Conservation (phyloP, 2,888 invertebrate genomes). For the Laspeyria flexula region DNA sequence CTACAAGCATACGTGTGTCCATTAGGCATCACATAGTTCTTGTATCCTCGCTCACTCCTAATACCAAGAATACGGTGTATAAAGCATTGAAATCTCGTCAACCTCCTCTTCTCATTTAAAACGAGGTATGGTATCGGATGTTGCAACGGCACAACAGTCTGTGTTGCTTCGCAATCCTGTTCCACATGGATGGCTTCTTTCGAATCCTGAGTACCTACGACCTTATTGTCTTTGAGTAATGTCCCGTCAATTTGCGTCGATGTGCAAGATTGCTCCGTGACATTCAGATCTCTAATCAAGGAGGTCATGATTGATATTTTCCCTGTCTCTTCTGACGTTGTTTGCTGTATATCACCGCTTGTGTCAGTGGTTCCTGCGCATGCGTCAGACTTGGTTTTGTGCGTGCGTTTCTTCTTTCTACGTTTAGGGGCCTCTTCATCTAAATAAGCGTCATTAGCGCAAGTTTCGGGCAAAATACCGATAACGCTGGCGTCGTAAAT, state of each 20-base stretch:
- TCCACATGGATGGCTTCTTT: constrained; percentile 24
- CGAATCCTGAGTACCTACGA: constrained; percentile 49
- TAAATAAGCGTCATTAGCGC: constrained; percentile 17
- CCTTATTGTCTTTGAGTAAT: constrained; percentile 11
- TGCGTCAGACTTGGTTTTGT: constrained; percentile 70
- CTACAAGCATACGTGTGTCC: constrained; percentile 63
- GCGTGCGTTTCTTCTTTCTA: constrained; percentile 59
- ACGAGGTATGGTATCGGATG: constrained; percentile 51
- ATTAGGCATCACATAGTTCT: constrained; percentile 43
- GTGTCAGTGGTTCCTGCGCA: constrained; percentile 67
- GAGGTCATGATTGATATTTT: constrained; percentile 51
- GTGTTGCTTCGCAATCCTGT: constrained; percentile 50
- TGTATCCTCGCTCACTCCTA: constrained; percentile 46
- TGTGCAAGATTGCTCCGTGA: constrained; percentile 49
- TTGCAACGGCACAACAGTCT: constrained; percentile 32
- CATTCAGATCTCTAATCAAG: constrained; percentile 59
- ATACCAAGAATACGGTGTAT: constrained; percentile 67
- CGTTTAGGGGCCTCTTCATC: constrained; percentile 40
- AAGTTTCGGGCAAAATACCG: constrained; percentile 63
- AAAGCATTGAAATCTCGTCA: constrained; percentile 71
- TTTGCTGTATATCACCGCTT: constrained; percentile 50
- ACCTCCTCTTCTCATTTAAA: constrained; percentile 53
- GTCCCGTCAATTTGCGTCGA: constrained; percentile 47
- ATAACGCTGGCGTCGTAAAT: constrained; percentile 78
- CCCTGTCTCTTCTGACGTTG: constrained; percentile 16